Base-by-base conservation (phyloP, 2,797 vertebrate species). In the Iguana delicatissima region DNA sequence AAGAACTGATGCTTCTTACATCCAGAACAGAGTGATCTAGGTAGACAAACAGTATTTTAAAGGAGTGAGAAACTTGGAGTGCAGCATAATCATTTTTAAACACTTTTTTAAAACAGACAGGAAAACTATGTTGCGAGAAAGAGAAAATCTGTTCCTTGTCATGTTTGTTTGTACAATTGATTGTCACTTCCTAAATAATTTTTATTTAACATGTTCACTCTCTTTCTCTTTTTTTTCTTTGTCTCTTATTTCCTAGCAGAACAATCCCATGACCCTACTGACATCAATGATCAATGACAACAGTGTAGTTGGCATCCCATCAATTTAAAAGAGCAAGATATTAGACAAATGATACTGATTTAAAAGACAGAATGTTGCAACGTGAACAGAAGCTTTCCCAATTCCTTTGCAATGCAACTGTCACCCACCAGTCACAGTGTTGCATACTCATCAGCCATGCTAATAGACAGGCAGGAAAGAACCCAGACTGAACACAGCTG, bases 11-110 rank as follows among this genome's bases (percentile, higher is more conserved):
- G 16, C 55, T 57, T 10, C 10, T 57, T 57, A 57, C 55, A 57
- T 13, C 10, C 55, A 57, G 12, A 57, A 14, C 16, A 14, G 55
- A 57, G 55, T 57, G 55, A 57, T 57, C 2, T 57, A 13, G 55
- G 55, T 57, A 55, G 12, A 55, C 12, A 57, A 14, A 1, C 13
- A 13, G 2, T 57, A 57, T 57, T 14, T 57, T 57, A 57, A 57
- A 12, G 55, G 55, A 57, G 16, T 57, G 55, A 57, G 57, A 59
- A 52, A 59, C 57, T 59, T 4, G 0, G 0, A 1, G 57, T 55
- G 52, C 32, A 7, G 1, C 55, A n/a, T 12, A 80, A 79, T 46
- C 50, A 50, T 29, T 3, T 52, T 13, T 81, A 26, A 14, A 55
- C 4, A 16, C 72, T 73, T 35, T 14, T 35, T 35, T 14, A 57